Percentiles rank a stretch among this genome's conserved stretches.
Evolutionary conservation across 2,888 invertebrate genomes (phyloP).

Genomic region (Nebria brevicollis): DNA sequence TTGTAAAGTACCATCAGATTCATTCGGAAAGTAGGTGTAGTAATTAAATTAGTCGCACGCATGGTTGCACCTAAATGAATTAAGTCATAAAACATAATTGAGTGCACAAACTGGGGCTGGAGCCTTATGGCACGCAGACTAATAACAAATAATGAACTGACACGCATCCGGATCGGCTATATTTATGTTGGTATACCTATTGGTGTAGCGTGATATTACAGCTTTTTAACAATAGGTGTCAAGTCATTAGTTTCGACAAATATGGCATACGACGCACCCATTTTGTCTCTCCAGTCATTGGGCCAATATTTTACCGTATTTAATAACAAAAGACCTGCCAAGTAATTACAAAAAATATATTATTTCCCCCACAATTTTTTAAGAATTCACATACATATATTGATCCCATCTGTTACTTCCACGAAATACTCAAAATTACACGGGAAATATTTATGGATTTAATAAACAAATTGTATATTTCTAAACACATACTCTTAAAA

Average conservation of each 20-base stretch:
- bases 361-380: background rate
- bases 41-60: conserved; percentile 54
- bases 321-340: background rate
- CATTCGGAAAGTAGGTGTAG: conserved; percentile 38
- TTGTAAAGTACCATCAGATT: conserved; percentile 19
- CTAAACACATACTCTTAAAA: too few species aligned
- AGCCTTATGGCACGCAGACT: conserved; percentile 9
- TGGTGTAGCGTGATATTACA: conserved; percentile 52
- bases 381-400: background rate
- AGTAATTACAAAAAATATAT: background rate
- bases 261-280: conserved; percentile 49
- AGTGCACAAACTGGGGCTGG: conserved; percentile 50
- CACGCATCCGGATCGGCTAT: conserved; percentile 49
- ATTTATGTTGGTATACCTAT: background rate
- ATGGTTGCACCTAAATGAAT: conserved; percentile 54
- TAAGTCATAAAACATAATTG: conserved; percentile 56
- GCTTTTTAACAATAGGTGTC: conserved; percentile 54
- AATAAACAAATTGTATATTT: too few species aligned
- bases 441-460: too few species aligned
- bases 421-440: too few species aligned
- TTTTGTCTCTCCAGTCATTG: background rate
- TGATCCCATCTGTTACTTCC: background rate
- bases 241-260: conserved; percentile 54
- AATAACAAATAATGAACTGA: conserved; percentile 52
- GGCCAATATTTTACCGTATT: background rate